A percentile compares a stretch with the other conserved stretches of the same genome.
Conservation (phyloP, 2,888 invertebrate species). For the Stegophylla sp. region DNA sequence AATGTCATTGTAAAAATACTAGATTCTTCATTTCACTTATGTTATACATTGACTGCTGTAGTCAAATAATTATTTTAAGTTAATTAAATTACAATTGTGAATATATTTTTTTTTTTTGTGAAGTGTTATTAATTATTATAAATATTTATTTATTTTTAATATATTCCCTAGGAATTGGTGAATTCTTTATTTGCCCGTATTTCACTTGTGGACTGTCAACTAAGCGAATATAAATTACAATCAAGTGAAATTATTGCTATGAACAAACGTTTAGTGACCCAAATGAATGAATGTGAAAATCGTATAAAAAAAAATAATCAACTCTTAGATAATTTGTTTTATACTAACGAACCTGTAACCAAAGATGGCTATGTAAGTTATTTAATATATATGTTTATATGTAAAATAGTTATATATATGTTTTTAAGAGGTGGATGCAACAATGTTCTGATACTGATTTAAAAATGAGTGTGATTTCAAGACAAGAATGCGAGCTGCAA, state of each 20-base stretch:
- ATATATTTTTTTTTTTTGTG: too few relatives aligned
- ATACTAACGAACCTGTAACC: slow-evolving; percentile 49
- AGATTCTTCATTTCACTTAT: too few relatives aligned
- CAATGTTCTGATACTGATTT: slow-evolving; percentile 41
- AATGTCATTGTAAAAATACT: too few relatives aligned
- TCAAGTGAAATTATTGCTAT: slow-evolving; percentile 20
- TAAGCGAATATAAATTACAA: slow-evolving; percentile 18
- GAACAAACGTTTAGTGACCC: slow-evolving; percentile 21
- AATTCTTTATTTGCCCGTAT: slow-evolving; percentile 41
- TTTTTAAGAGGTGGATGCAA: slow-evolving; percentile 38
- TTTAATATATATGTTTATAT: not conserved
- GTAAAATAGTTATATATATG: not conserved
- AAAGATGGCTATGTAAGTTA: slow-evolving; percentile 46
- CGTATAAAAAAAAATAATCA: slow-evolving; percentile 26
- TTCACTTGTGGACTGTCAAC: slow-evolving; percentile 9
- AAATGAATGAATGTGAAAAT: slow-evolving; percentile 11
- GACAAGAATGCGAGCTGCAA: slow-evolving; percentile 38
- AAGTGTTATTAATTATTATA: too few relatives aligned
- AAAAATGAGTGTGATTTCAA: slow-evolving; percentile 35
- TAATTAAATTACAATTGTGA: too few relatives aligned
- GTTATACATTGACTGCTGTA: too few relatives aligned
- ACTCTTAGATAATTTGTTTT: slow-evolving; percentile 33
- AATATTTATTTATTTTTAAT: too few relatives aligned
- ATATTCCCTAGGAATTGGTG: slow-evolving; percentile 10
- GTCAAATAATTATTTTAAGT: too few relatives aligned